Percentiles rank a stretch among this genome's conserved stretches.
Conservation (phyloP, 2,797 vertebrate species). For the Simalia tracyae region DNA sequence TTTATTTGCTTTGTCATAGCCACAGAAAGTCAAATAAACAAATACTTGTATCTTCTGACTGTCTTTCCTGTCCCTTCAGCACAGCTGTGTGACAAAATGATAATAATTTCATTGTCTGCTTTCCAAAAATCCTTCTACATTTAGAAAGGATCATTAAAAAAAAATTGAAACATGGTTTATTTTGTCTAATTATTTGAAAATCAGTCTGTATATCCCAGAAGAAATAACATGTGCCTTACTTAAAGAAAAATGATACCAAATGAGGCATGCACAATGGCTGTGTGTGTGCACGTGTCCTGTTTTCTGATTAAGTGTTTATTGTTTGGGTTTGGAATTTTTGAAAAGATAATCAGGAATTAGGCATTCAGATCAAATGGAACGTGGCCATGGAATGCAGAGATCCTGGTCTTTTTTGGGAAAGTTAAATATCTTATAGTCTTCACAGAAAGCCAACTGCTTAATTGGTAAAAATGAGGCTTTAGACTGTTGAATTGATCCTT, state of each 20-base stretch:
- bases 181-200: constrained; percentile 61
- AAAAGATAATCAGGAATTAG: constrained; percentile 28
- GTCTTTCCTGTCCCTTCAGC: constrained; percentile 26
- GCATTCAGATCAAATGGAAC: constrained; percentile 6
- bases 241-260: constrained; percentile 36
- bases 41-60: constrained; percentile 52
- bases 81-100: constrained; percentile 65
- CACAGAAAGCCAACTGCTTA: background rate
- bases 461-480: background rate
- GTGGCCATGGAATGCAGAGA: background rate
- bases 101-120: constrained; percentile 68
- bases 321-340: constrained; percentile 35
- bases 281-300: background rate
- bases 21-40: constrained; percentile 64
- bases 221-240: constrained; percentile 40
- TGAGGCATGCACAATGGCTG: constrained; percentile 16
- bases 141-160: constrained; percentile 58
- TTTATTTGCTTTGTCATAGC: constrained; percentile 63
- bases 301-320: constrained; percentile 24
- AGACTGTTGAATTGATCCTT: background rate
- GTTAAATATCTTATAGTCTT: background rate
- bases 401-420: background rate
- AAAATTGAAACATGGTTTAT: constrained; percentile 51
- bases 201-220: constrained; percentile 53
- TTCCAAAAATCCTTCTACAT: constrained; percentile 59